Conservation (phyloP, 1,140 invertebrate species). For the Euwallacea similis region DNA sequence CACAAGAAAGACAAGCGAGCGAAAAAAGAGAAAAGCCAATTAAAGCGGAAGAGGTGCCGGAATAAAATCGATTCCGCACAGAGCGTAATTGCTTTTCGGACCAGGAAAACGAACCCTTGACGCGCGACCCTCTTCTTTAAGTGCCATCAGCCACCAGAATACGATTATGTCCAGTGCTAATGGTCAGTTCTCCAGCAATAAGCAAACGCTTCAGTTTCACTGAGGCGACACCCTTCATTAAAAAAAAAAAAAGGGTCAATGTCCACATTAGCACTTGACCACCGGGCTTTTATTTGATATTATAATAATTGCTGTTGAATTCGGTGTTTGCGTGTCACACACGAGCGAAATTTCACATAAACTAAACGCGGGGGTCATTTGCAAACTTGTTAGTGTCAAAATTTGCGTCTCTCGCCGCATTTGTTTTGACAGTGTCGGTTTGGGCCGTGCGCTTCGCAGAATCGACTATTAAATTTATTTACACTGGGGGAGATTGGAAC, state of each 20-base stretch:
- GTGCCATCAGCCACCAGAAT: too few relatives aligned
- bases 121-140: slow-evolving; percentile 1
- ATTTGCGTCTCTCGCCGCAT: not conserved
- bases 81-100: slow-evolving; percentile 7
- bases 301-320: not conserved
- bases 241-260: too few relatives aligned
- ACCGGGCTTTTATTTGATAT: not conserved
- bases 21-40: not conserved
- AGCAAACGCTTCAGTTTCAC: too few relatives aligned
- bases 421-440: slow-evolving; percentile 1
- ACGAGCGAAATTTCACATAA: too few relatives aligned
- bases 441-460: not conserved
- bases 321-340: too few relatives aligned
- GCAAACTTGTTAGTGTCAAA: too few relatives aligned
- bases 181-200: too few relatives aligned
- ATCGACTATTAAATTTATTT: not conserved
- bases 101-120: slow-evolving; percentile 2
- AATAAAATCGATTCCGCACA: slow-evolving; percentile 8
- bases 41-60: slow-evolving; percentile 5
- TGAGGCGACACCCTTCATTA: too few relatives aligned
- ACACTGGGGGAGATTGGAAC: not conserved
- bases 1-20: not conserved
- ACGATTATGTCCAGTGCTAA: too few relatives aligned
- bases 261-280: too few relatives aligned
- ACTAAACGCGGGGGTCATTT: too few relatives aligned